These are phyloP conservation scores for Aphrocallistes beatrix DNA, from an alignment of 37 sponge, comb jelly and placozoan genomes.

Conservation along the genomic window DNA sequence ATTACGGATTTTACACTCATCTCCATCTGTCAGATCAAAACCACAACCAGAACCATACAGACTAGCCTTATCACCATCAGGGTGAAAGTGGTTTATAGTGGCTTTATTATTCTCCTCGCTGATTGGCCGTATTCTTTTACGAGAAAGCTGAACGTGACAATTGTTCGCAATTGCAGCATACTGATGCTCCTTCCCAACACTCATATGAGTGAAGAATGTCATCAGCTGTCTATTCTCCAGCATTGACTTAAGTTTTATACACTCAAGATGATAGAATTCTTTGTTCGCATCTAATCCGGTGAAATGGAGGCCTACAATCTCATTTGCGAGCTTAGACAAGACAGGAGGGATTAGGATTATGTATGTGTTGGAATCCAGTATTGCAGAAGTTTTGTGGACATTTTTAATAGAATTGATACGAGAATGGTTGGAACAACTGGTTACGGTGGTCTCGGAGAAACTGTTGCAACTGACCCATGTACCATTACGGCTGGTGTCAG, in stretches of 20 bases:
- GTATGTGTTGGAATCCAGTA: not conserved
- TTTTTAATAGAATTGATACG: not conserved
- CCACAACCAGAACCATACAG: not conserved
- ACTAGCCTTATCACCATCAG: not conserved
- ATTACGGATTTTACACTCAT: not conserved
- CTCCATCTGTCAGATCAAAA: too few relatives aligned
- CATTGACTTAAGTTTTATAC: not conserved
- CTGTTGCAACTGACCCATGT: not conserved
- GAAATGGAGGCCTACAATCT: not conserved
- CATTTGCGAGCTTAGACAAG: not conserved
- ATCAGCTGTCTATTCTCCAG: constrained; percentile 2
- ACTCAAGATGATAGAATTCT: constrained; percentile 5
- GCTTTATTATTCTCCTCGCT: too few relatives aligned
- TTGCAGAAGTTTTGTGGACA: not conserved
- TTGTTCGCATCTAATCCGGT: not conserved
- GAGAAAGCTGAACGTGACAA: not conserved
- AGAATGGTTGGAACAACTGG: not conserved
- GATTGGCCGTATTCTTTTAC: not conserved
- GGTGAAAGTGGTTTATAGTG: too few relatives aligned
- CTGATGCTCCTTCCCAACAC: not conserved
- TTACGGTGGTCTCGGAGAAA: not conserved
- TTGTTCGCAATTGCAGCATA: not conserved
- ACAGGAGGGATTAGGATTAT: not conserved
- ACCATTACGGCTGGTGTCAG: not conserved
- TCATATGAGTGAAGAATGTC: constrained; percentile 8